Evolutionary conservation across 1,140 invertebrate species (phyloP).

Genomic region (Leptopilina boulardi): DNA sequence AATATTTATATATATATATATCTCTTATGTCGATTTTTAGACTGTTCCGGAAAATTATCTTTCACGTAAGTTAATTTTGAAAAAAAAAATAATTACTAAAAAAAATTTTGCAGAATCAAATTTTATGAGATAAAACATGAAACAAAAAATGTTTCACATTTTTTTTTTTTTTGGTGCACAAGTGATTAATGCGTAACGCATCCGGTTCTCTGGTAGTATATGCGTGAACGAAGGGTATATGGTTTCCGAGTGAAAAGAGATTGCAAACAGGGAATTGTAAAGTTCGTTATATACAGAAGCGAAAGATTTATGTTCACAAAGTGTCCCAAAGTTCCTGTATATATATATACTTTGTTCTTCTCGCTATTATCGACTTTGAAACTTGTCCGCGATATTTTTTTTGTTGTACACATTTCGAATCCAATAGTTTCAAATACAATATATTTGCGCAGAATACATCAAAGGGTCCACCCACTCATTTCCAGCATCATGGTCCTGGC

Average conservation of each 20-base stretch:
- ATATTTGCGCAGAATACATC: conserved; percentile 6
- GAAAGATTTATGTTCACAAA: conserved; percentile 25
- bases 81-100: too few species aligned
- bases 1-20: not conserved
- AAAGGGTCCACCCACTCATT: conserved; percentile 11
- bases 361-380: conserved; percentile 15
- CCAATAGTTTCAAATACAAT: not conserved
- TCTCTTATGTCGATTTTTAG: not conserved
- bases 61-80: too few species aligned
- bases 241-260: conserved; percentile 28
- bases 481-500: not conserved
- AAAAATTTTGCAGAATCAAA: too few species aligned
- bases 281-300: conserved; percentile 27
- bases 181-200: conserved; percentile 47
- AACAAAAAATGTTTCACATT: conserved; percentile 42
- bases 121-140: conserved; percentile 37
- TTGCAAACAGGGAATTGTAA: conserved; percentile 22
- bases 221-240: conserved; percentile 27
- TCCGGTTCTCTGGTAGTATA: conserved; percentile 16
- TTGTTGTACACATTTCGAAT: not conserved
- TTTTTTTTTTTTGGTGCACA: conserved; percentile 29
- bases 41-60: too few species aligned
- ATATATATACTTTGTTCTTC: conserved; percentile 30
- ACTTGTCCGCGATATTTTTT: not conserved
- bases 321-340: conserved; percentile 29